These are phyloP conservation scores for Erebia aethiops DNA, from an alignment of 2,888 invertebrate genomes.

Conservation along the genomic window DNA sequence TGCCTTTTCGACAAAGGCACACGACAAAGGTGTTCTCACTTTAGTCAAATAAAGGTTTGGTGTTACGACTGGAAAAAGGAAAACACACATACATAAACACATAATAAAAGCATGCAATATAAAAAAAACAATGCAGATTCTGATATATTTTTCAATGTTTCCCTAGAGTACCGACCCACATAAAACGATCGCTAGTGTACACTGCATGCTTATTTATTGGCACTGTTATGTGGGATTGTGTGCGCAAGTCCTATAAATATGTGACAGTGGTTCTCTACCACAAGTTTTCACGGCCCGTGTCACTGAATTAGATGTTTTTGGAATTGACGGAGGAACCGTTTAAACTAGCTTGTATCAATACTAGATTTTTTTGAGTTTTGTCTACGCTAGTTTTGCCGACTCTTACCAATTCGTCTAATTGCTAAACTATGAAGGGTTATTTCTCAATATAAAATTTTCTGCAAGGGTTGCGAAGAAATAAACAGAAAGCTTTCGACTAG, in stretches of 20 bases:
- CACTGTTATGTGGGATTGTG: neutral
- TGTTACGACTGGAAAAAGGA: no score
- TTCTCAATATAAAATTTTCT: conserved; percentile 7
- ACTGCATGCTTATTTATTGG: conserved; percentile 10
- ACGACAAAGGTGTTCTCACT: no score
- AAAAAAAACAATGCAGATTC: neutral
- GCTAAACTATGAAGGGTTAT: neutral
- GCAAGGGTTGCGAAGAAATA: neutral
- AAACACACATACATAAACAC: no score
- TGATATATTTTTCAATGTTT: neutral
- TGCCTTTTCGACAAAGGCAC: no score
- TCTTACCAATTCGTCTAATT: no score
- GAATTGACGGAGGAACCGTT: no score
- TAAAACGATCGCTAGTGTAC: neutral
- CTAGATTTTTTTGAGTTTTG: no score
- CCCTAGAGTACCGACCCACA: neutral
- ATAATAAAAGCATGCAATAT: neutral
- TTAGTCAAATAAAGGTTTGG: no score
- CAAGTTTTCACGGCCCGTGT: no score
- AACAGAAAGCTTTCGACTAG: neutral
- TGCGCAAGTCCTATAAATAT: conserved; percentile 1
- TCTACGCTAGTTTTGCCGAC: no score
- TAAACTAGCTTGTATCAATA: no score
- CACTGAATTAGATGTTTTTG: no score
- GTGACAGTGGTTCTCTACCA: neutral